Evolutionary conservation across 2,888 invertebrate species (phyloP).

Genomic region (Nemapogon koenigi): DNA sequence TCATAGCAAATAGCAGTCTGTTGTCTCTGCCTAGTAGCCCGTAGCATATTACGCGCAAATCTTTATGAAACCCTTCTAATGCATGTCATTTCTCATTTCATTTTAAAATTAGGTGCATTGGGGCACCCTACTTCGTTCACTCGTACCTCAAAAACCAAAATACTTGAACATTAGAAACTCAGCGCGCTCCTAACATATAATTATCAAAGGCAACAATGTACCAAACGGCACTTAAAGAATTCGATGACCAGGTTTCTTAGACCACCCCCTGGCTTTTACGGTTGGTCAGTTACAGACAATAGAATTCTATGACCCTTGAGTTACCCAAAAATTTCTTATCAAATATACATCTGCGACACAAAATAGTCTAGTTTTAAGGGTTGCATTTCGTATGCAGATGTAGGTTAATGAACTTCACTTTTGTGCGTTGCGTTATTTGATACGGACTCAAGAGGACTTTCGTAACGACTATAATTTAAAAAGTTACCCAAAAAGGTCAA

Average conservation of each 20-base stretch:
- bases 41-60: too few species aligned
- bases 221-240: slow-evolving; percentile 43
- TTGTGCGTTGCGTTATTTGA: slow-evolving; percentile 1
- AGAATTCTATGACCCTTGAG: slow-evolving; percentile 34
- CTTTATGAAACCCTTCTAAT: too few species aligned
- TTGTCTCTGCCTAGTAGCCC: too few species aligned
- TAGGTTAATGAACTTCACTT: slow-evolving; percentile 5
- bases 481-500: too few species aligned
- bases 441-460: too few species aligned
- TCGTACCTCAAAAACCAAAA: slow-evolving; percentile 40
- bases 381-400: slow-evolving; percentile 4
- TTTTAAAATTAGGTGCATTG: too few species aligned
- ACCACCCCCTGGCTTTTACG: slow-evolving; percentile 42
- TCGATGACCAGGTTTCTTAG: slow-evolving; percentile 48
- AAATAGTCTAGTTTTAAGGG: slow-evolving; percentile 1
- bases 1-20: too few species aligned
- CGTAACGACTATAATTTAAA: too few species aligned
- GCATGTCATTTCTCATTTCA: too few species aligned
- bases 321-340: slow-evolving; percentile 29
- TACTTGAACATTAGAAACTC: slow-evolving; percentile 50
- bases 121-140: slow-evolving; percentile 3
- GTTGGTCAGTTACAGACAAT: slow-evolving; percentile 61
- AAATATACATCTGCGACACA: slow-evolving; percentile 12
- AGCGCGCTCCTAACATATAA: slow-evolving; percentile 41
- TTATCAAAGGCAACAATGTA: slow-evolving; percentile 37